These are phyloP conservation scores for Scrobipalpa costella DNA, from an alignment of 2,888 invertebrate genomes.

Conservation along the genomic window DNA sequence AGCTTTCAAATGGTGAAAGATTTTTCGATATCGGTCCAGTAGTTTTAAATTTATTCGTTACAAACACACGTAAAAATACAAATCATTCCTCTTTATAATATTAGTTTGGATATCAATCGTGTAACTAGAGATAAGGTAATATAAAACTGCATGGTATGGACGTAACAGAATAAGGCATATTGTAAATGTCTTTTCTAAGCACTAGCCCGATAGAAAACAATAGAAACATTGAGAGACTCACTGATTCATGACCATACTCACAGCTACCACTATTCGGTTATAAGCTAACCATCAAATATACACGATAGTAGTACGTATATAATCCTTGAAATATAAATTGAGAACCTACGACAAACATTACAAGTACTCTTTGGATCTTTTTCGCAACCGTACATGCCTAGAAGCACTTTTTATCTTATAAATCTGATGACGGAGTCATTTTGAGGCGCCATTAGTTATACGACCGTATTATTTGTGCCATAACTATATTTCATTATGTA, in stretches of 20 bases:
- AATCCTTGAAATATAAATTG: background rate
- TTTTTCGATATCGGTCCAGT: too few relatives aligned
- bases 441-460: background rate
- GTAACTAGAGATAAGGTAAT: too few relatives aligned
- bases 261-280: background rate
- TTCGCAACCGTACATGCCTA: too few relatives aligned
- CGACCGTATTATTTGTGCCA: background rate
- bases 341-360: background rate
- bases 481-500: background rate
- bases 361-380: too few relatives aligned
- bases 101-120: too few relatives aligned
- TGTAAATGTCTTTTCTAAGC: too few relatives aligned
- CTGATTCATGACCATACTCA: background rate
- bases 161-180: too few relatives aligned
- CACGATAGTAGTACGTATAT: background rate
- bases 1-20: too few relatives aligned
- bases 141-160: too few relatives aligned
- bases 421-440: background rate
- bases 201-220: background rate
- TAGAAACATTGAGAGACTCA: conserved; percentile 1
- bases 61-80: too few relatives aligned
- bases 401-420: background rate
- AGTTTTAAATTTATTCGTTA: too few relatives aligned
- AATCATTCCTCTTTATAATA: too few relatives aligned
- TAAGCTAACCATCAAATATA: background rate